Conservation (phyloP, 2,113 vertebrate genomes). For the Halichoerus grypus region DNA sequence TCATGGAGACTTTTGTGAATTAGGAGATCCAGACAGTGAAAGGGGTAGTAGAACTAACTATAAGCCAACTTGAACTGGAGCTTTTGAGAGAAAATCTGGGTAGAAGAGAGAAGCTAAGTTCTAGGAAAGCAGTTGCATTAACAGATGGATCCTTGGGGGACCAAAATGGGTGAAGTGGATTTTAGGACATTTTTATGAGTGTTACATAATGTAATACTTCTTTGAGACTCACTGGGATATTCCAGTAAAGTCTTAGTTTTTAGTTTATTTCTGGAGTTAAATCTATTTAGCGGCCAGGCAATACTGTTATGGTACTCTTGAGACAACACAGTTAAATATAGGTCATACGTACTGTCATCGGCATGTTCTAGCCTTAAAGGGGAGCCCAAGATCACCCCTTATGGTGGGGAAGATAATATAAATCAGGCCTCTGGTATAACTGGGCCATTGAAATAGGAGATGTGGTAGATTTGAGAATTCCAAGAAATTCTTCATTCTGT, state of each 20-base stretch:
- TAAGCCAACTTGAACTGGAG: background rate
- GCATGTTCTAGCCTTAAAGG: background rate
- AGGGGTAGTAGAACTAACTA: no score
- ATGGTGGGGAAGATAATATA: background rate
- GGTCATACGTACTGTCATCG: background rate
- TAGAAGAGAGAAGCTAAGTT: background rate
- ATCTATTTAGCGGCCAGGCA: background rate
- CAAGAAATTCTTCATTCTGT: background rate
- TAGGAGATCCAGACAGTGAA: background rate
- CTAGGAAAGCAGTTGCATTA: background rate
- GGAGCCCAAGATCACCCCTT: background rate
- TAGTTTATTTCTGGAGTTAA: background rate
- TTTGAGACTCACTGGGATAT: background rate
- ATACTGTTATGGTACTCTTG: background rate
- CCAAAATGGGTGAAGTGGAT: background rate
- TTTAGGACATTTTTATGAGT: background rate
- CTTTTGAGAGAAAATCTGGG: background rate
- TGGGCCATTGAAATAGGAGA: background rate
- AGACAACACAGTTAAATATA: background rate
- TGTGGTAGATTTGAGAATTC: background rate
- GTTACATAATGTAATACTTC: background rate
- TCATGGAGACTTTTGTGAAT: background rate
- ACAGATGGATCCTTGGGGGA: background rate
- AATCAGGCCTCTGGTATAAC: background rate
- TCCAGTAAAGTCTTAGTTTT: background rate